Base-by-base conservation (phyloP, 2,113 vertebrate species). In the Loxodonta africana region DNA sequence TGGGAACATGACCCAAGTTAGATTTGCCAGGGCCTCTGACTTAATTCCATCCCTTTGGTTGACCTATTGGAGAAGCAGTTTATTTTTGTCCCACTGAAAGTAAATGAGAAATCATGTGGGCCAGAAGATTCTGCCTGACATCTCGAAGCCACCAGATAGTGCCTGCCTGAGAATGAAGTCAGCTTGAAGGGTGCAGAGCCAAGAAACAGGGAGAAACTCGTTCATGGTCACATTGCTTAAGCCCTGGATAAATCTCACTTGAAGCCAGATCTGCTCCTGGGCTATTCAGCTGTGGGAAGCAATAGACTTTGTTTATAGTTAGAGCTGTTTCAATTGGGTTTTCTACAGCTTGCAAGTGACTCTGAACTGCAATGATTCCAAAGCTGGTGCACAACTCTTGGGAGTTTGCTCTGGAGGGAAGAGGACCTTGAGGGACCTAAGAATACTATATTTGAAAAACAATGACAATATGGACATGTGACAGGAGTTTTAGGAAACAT, bases 391-490 rank as follows among this genome's bases (percentile, higher is more conserved):
- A 28, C 1, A 17, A 0, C n/a, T 60, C 41, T 88, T 33, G 30
- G 37, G 17, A 37, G 10, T 82, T n/a, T 83, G 9, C 46, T 77
- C 37, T 60, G 63, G 37, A 57, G n/a, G 69, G 18, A n/a, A 63
- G 18, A 14, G 4, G 14, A 17, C 25, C 46, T 46, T 25, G 14
- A 88, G 18, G 12, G 62, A 15, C 51, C 21, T 6, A 21, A 10
- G 4, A 28, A 48, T 0, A 9, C 78, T 76, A 10, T 6, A 2
- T 6, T 71, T 37, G 41, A 37, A 92, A 60, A 69, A 60, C 63
- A 46, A 5, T 18, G 37, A 28, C 0, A 1, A 37, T 2, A 2
- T 0, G 0, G 57, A 6, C 1, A 5, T 11, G 23, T 5, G n/a
- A 67, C 46, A 18, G 26, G 8, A 88, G 41, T 23, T 2, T 2